Conservation (phyloP, 2,797 vertebrate species). For the Typhlichthys eigenmanni region DNA sequence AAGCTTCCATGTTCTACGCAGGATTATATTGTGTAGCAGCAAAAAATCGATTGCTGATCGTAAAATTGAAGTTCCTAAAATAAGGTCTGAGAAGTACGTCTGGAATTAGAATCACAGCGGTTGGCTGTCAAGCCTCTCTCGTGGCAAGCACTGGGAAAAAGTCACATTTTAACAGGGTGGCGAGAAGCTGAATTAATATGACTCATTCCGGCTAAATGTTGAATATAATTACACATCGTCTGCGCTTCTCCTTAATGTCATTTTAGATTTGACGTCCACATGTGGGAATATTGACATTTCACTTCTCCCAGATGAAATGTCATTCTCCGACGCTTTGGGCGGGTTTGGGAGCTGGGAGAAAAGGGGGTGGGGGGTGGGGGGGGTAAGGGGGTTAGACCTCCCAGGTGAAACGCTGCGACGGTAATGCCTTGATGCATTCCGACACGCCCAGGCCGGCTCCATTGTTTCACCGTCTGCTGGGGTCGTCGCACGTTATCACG, state of each 20-base stretch:
- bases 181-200: constrained; percentile 16
- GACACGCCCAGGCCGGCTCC: constrained; percentile 20
- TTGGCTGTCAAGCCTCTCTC: neutral
- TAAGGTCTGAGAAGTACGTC: neutral
- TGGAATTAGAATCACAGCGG: constrained; percentile 8
- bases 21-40: neutral
- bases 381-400: constrained; percentile 13
- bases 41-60: neutral
- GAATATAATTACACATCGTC: constrained; percentile 21
- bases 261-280: constrained; percentile 9
- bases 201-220: constrained; percentile 31
- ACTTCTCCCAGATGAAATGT: constrained; percentile 44
- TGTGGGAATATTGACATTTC: constrained; percentile 58
- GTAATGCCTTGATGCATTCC: constrained; percentile 34
- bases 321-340: constrained; percentile 21
- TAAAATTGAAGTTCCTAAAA: constrained; percentile 17
- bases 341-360: neutral
- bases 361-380: no score
- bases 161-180: constrained; percentile 12
- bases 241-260: constrained; percentile 11
- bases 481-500: neutral
- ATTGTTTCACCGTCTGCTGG: neutral
- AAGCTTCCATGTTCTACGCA: neutral
- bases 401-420: constrained; percentile 39
- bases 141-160: constrained; percentile 12